These are phyloP conservation scores for Subanguina moxae DNA, from an alignment of 1,140 invertebrate genomes.

Conservation along the genomic window DNA sequence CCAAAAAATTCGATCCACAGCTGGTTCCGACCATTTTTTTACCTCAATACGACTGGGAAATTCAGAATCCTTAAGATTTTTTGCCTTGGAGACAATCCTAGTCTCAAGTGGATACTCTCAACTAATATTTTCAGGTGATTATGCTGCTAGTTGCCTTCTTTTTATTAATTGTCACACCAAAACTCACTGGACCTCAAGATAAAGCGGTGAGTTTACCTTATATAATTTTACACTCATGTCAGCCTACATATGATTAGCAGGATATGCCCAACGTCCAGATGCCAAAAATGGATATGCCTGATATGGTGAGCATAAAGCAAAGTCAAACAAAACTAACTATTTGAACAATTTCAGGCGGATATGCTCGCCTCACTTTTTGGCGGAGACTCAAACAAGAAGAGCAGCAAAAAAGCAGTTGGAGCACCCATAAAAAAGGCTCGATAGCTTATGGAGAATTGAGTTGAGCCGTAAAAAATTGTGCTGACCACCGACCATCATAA, in stretches of 20 bases:
- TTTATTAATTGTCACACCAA: slow-evolving; percentile 63
- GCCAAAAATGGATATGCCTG: slow-evolving; percentile 49
- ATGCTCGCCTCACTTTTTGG: neutral
- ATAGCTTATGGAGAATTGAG: no score
- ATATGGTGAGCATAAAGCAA: no score
- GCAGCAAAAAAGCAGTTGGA: neutral
- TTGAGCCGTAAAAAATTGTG: no score
- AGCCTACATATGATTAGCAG: slow-evolving; percentile 7
- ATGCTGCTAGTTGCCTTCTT: slow-evolving; percentile 61
- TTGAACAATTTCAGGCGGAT: no score
- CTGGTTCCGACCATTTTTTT: no score
- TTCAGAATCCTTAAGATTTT: no score
- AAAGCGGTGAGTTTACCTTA: neutral
- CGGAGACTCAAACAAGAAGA: neutral
- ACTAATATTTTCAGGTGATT: slow-evolving; percentile 50
- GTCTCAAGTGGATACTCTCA: no score
- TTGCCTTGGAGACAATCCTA: no score
- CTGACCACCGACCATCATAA: no score
- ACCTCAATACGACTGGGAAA: no score
- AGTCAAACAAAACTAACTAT: no score
- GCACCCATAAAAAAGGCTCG: neutral
- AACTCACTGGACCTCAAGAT: slow-evolving; percentile 57
- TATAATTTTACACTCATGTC: neutral
- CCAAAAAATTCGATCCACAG: no score
- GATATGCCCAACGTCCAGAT: slow-evolving; percentile 48